These are phyloP conservation scores for Maniola jurtina DNA, from an alignment of 1,140 invertebrate genomes.

Conservation along the genomic window DNA sequence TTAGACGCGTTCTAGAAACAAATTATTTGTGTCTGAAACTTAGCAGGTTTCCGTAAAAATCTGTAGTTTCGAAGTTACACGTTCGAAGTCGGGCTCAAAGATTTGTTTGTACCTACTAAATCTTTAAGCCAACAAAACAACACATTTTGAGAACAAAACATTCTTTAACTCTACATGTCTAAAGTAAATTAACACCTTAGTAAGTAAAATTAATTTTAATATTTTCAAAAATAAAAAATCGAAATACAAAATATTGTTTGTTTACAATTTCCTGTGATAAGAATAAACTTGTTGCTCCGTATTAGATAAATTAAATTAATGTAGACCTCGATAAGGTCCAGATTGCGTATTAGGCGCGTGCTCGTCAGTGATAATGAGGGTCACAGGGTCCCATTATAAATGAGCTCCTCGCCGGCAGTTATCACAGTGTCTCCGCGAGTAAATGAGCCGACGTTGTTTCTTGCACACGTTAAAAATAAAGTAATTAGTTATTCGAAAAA, in stretches of 20 bases:
- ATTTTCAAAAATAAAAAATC: neutral
- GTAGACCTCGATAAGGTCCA: conserved; percentile 44
- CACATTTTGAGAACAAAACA: too few species aligned
- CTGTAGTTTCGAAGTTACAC: too few species aligned
- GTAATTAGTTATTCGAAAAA: conserved; percentile 48
- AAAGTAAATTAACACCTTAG: too few species aligned
- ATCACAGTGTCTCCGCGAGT: conserved; percentile 48
- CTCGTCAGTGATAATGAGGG: conserved; percentile 63
- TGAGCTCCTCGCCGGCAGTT: conserved; percentile 35
- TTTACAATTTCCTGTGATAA: conserved; percentile 25
- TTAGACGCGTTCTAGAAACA: too few species aligned
- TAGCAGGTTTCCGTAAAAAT: too few species aligned
- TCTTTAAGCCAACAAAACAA: too few species aligned
- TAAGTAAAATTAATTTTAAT: too few species aligned
- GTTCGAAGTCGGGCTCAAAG: too few species aligned
- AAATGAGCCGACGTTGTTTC: conserved; percentile 61
- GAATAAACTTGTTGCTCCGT: neutral
- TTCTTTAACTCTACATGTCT: too few species aligned
- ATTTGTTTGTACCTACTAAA: too few species aligned
- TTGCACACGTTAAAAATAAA: conserved; percentile 72
- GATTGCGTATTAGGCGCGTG: conserved; percentile 64
- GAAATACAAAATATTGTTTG: conserved; percentile 9
- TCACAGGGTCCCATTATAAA: conserved; percentile 68
- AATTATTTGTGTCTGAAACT: too few species aligned
- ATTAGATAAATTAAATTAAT: conserved; percentile 25